These are phyloP conservation scores for Agrypnus murinus DNA, from an alignment of 2,888 invertebrate genomes.

Conservation along the genomic window DNA sequence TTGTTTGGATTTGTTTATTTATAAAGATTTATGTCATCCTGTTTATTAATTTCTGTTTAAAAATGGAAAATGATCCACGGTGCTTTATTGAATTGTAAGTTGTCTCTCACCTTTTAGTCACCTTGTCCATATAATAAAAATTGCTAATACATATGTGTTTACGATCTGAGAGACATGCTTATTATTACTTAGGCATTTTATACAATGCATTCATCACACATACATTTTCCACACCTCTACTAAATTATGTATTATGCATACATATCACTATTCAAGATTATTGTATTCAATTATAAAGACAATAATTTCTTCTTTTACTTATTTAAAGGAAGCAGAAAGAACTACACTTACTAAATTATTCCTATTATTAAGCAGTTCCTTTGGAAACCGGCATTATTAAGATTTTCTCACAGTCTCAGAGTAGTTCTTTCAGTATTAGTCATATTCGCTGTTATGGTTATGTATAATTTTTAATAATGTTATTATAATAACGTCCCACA, in stretches of 20 bases:
- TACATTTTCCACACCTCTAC: slow-evolving; percentile 21
- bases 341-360: too few relatives aligned
- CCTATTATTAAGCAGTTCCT: too few relatives aligned
- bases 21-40: too few relatives aligned
- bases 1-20: too few relatives aligned
- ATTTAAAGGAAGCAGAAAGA: too few relatives aligned
- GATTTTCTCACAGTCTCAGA: too few relatives aligned
- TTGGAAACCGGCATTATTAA: neutral
- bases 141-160: slow-evolving; percentile 17
- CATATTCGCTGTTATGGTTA: too few relatives aligned
- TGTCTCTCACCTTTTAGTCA: neutral
- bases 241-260: slow-evolving; percentile 24
- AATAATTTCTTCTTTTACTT: neutral
- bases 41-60: too few relatives aligned
- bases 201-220: slow-evolving; percentile 5
- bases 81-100: neutral
- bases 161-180: neutral
- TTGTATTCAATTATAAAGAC: slow-evolving; percentile 12
- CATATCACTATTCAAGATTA: neutral
- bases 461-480: too few relatives aligned
- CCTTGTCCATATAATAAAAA: slow-evolving; percentile 4
- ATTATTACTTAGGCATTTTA: neutral
- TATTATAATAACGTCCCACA: too few relatives aligned
- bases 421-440: too few relatives aligned
- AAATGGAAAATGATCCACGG: neutral